Conservation (phyloP, 2,888 invertebrate genomes). For the Philereme transversata region DNA sequence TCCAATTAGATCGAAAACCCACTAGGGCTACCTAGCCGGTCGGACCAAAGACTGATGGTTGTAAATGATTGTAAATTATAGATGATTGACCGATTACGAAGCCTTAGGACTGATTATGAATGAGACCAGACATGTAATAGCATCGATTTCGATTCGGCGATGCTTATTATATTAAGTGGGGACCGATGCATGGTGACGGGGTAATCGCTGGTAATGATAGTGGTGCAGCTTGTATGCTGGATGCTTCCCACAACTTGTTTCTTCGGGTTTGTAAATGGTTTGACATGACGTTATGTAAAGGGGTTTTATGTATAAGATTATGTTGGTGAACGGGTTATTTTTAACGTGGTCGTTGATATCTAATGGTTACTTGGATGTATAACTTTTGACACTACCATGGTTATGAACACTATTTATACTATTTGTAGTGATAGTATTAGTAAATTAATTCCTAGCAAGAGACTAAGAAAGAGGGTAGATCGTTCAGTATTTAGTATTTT, state of each 20-base stretch:
- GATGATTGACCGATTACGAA: conserved; percentile 79
- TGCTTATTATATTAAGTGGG: conserved; percentile 83
- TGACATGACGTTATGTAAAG: conserved; percentile 48
- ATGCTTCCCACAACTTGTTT: conserved; percentile 47
- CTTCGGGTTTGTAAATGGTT: conserved; percentile 49
- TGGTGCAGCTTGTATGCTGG: conserved; percentile 46
- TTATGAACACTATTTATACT: too few species aligned
- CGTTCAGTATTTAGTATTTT: too few species aligned
- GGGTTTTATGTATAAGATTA: too few species aligned
- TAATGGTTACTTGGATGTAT: too few species aligned
- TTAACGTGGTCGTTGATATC: too few species aligned
- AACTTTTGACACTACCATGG: too few species aligned
- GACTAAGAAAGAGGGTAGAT: too few species aligned
- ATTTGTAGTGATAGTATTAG: too few species aligned
- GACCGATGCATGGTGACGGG: conserved; percentile 77
- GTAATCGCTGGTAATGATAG: conserved; percentile 78
- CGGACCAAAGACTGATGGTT: conserved; percentile 75
- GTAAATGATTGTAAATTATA: conserved; percentile 82
- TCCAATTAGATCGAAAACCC: conserved; percentile 76
- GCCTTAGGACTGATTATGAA: conserved; percentile 76
- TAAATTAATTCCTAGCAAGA: too few species aligned
- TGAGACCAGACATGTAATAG: conserved; percentile 78
- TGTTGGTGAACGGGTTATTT: too few species aligned
- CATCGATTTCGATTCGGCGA: conserved; percentile 80
- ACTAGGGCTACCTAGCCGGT: conserved; percentile 64